phyloP scores from a whole-genome alignment of 2,797 vertebrate species.

The Hemitrygon akajei region DNA sequence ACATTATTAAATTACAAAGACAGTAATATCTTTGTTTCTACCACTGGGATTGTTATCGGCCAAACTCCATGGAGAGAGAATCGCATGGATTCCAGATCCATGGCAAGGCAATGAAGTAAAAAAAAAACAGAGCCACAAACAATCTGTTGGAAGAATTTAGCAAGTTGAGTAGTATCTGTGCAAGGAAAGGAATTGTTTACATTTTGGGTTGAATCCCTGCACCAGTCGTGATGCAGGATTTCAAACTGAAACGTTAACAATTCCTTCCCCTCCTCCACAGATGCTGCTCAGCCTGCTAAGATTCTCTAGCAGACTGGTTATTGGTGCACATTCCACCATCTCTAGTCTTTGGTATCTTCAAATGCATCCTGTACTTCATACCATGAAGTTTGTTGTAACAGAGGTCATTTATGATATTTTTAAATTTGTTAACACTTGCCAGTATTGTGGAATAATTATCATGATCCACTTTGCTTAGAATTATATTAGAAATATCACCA shows the following conservation, averaged over 20 bases:
- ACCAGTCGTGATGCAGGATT: too few species aligned
- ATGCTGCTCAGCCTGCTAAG: too few species aligned
- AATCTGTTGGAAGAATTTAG: too few species aligned
- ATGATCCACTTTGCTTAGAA: neutral
- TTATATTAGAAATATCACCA: neutral
- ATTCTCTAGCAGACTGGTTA: too few species aligned
- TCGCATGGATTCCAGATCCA: neutral
- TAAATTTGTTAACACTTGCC: neutral
- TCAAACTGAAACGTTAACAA: too few species aligned
- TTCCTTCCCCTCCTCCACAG: too few species aligned
- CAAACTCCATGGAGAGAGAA: neutral
- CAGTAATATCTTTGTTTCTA: neutral
- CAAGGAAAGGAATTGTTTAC: too few species aligned
- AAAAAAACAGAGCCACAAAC: too few species aligned
- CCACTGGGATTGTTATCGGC: neutral
- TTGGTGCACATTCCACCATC: neutral
- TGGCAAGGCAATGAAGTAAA: too few species aligned
- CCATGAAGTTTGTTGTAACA: neutral
- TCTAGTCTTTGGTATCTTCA: too few species aligned
- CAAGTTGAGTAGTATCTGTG: too few species aligned
- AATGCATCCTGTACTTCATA: neutral
- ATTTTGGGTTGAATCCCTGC: too few species aligned
- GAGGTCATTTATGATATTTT: neutral
- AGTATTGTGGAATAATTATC: neutral
- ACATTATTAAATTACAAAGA: neutral